Evolutionary conservation across 2,797 vertebrate species (phyloP), one percentile per base, ranked within the genome.

Genomic region (Cygnus olor): DNA sequence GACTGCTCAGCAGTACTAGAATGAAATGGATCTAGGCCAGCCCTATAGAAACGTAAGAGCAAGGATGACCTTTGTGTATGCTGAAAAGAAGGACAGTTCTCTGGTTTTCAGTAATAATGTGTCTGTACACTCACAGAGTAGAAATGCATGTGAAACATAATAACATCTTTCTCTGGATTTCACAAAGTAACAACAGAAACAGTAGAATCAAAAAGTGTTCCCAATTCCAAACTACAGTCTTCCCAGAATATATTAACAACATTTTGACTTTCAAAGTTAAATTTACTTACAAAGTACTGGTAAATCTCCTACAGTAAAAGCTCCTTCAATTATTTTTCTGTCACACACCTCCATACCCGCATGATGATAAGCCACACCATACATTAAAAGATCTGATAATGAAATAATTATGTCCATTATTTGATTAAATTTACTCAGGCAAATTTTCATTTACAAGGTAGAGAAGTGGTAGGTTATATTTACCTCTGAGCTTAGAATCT

Each of bases 341-440:
- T 99, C 99, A 25, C 98, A 98, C 38, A 99, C 15, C 64, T 99
- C 99, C 96, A 99, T 98, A 45, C 99, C 99, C 91, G 99, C 99
- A 88, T 99, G 99, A 97, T 99, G 99, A 97, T 98, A 99, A 93
- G 98, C 99, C 90, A 99, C 98, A 95, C 99, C 99, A 87, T 96
- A 96, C 57, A 97, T 95, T 90, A 99, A 94, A 78, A 99, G 97
- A 84, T 99, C 99, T 99, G 90, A 90, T 79, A 95, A 77, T 45
- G 17, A 95, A 97, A 96, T 88, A 47, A 92, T 95, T 40, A 82
- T 15, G 86, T 51, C 25, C 45, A 30, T 83, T 76, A 95, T 17
- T 45, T 74, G 77, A 54, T 32, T 49, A 83, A 56, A 51, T 64
- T 74, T 91, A 90, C 71, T 92, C 53, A 74, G 77, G n/a, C 38